These are phyloP conservation scores for Brevimyrus niger DNA, from an alignment of 2,113 vertebrate species.

Conservation along the genomic window DNA sequence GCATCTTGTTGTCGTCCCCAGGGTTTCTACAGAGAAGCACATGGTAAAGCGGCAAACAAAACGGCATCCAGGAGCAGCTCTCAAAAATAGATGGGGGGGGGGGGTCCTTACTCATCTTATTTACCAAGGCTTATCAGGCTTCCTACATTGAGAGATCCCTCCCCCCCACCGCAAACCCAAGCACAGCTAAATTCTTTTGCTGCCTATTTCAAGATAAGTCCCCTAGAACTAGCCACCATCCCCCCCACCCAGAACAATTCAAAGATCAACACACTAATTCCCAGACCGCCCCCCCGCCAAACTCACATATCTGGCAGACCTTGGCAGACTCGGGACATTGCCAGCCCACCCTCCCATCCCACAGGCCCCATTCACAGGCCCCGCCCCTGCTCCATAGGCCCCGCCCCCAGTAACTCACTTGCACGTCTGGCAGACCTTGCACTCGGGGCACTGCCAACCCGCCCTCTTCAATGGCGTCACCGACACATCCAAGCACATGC, in stretches of 20 bases:
- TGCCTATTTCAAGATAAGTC: neutral
- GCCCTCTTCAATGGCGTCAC: slow-evolving; percentile 77
- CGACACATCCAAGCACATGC: slow-evolving; percentile 78
- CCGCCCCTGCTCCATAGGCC: neutral
- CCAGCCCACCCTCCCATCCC: neutral
- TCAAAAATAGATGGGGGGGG: neutral
- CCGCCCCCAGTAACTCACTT: slow-evolving; percentile 65
- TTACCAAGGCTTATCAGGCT: neutral
- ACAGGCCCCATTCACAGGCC: neutral
- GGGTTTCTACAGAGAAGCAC: slow-evolving; percentile 63
- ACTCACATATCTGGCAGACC: slow-evolving; percentile 92
- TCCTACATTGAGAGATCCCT: neutral
- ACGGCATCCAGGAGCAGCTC: neutral
- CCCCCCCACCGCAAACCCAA: neutral
- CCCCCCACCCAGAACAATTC: neutral
- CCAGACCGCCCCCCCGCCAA: neutral
- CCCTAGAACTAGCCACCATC: neutral
- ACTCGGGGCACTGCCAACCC: slow-evolving; percentile 95
- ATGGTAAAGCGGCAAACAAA: neutral
- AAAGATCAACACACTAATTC: neutral
- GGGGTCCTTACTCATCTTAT: neutral
- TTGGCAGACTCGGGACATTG: neutral
- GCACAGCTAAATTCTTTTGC: neutral
- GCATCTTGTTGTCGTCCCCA: slow-evolving; percentile 78
- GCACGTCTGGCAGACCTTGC: slow-evolving; percentile 93